These are phyloP conservation scores for Synanthedon formicaeformis DNA, from an alignment of 2,888 invertebrate species.

Conservation along the genomic window DNA sequence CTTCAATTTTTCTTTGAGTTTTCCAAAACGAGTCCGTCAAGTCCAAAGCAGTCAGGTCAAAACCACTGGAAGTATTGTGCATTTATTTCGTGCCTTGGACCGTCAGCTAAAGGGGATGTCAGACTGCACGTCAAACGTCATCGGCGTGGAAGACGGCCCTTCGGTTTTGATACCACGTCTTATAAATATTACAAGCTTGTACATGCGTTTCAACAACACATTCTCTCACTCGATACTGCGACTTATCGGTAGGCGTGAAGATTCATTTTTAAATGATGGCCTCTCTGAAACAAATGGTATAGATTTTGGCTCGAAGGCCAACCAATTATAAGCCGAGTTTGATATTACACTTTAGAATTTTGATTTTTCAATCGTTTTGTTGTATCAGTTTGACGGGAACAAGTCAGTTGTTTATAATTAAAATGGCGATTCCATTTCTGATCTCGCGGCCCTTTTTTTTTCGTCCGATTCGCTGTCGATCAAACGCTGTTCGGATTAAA, in stretches of 20 bases:
- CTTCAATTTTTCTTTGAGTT: no score
- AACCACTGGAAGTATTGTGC: no score
- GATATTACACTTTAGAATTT: constrained; percentile 61
- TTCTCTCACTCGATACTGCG: constrained; percentile 11
- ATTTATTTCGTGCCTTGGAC: not conserved
- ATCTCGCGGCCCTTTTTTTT: constrained; percentile 20
- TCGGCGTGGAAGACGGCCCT: constrained; percentile 63
- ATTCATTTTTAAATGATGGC: constrained; percentile 9
- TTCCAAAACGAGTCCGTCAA: no score
- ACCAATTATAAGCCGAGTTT: constrained; percentile 65
- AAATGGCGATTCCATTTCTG: constrained; percentile 54
- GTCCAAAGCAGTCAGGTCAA: no score
- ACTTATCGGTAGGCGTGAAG: constrained; percentile 7
- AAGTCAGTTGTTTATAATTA: constrained; percentile 57
- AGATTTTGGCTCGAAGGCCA: constrained; percentile 32
- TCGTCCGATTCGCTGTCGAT: constrained; percentile 44
- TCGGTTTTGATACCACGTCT: constrained; percentile 63
- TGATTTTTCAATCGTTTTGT: constrained; percentile 63
- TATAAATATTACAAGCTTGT: constrained; percentile 58
- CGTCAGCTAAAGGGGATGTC: constrained; percentile 40
- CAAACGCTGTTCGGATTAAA: constrained; percentile 28
- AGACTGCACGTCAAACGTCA: constrained; percentile 68
- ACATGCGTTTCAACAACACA: constrained; percentile 29
- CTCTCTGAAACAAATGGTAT: constrained; percentile 18
- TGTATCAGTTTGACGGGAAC: constrained; percentile 44